A percentile compares a stretch with the other conserved stretches of the same genome.
Evolutionary conservation across 1,140 invertebrate genomes (phyloP).

Genomic region (Rhagoletis pomonella): DNA sequence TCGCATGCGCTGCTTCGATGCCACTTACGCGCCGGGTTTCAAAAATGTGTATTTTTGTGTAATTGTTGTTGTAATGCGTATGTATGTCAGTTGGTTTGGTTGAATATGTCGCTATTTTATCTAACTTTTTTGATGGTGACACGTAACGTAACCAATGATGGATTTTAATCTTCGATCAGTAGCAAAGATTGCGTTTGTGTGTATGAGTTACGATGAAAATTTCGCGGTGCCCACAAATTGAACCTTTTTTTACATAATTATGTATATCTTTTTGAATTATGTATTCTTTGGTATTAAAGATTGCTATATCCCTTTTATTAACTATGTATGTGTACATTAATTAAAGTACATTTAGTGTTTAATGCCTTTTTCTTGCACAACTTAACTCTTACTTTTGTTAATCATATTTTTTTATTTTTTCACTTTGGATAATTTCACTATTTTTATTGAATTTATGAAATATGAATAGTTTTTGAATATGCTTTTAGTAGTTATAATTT

Average conservation of each 20-base stretch:
- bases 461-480: background rate
- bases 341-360: background rate
- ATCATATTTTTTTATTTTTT: background rate
- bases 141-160: background rate
- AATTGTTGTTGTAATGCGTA: background rate
- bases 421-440: background rate
- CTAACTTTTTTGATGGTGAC: background rate
- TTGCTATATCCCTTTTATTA: background rate
- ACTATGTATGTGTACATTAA: background rate
- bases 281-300: background rate
- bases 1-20: background rate
- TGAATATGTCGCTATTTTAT: background rate
- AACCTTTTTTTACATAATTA: background rate
- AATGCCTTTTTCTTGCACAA: background rate
- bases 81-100: background rate
- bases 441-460: background rate
- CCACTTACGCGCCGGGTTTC: background rate
- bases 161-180: background rate
- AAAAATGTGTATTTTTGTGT: slow-evolving; percentile 5
- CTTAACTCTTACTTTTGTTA: background rate
- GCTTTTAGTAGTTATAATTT: background rate
- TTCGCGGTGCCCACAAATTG: no score
- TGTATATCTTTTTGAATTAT: background rate
- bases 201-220: no score
- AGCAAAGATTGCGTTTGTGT: no score